phyloP scores from a whole-genome alignment of 2,888 invertebrate genomes.

The Tuberolachnus salignus region DNA sequence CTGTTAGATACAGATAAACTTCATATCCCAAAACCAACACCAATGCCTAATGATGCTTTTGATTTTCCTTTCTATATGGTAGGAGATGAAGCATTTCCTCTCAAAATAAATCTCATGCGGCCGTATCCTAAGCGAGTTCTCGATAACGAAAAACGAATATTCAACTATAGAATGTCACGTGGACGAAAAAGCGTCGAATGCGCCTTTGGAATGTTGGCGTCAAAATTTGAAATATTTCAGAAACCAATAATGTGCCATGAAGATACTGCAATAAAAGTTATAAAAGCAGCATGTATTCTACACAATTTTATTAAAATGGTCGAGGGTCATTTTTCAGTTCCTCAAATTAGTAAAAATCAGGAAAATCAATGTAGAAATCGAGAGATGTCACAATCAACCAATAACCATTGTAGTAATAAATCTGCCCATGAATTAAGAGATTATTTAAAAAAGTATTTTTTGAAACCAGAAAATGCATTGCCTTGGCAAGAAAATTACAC shows the following conservation, averaged over 20 bases:
- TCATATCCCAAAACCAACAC: slow-evolving; percentile 38
- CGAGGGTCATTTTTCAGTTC: slow-evolving; percentile 41
- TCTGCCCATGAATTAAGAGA: slow-evolving; percentile 31
- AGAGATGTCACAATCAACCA: slow-evolving; percentile 17
- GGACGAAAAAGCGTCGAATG: slow-evolving; percentile 43
- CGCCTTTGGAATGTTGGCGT: slow-evolving; percentile 50
- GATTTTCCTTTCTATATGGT: slow-evolving; percentile 37
- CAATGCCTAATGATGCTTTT: slow-evolving; percentile 30
- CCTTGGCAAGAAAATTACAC: slow-evolving; percentile 34
- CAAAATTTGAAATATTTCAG: slow-evolving; percentile 48
- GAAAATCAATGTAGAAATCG: slow-evolving; percentile 3
- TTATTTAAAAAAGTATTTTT: slow-evolving; percentile 32
- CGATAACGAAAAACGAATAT: slow-evolving; percentile 24
- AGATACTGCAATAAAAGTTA: slow-evolving; percentile 38
- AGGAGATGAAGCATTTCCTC: slow-evolving; percentile 45
- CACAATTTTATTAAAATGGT: slow-evolving; percentile 37
- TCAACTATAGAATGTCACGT: slow-evolving; percentile 12
- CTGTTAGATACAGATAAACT: slow-evolving; percentile 35
- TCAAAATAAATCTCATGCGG: slow-evolving; percentile 43
- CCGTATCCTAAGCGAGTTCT: slow-evolving; percentile 34
- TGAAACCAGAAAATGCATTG: slow-evolving; percentile 38
- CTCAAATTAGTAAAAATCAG: slow-evolving; percentile 31
- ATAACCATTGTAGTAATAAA: slow-evolving; percentile 33
- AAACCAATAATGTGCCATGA: slow-evolving; percentile 25
- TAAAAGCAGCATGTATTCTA: slow-evolving; percentile 43